These are phyloP conservation scores for Mycteria americana DNA, from an alignment of 2,797 vertebrate genomes.

Conservation along the genomic window DNA sequence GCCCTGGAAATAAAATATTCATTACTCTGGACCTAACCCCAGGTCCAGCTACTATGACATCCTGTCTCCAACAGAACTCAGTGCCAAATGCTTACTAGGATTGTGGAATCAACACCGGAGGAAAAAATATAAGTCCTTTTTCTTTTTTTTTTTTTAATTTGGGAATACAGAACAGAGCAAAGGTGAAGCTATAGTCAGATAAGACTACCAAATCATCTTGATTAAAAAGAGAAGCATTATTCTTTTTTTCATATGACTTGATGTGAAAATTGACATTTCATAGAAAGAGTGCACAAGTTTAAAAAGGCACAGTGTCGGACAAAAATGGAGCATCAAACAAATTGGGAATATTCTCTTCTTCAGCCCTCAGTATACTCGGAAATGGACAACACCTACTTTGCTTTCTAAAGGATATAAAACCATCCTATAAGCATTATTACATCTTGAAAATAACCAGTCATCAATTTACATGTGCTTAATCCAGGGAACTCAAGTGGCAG, in stretches of 20 bases:
- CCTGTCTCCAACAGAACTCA: neutral
- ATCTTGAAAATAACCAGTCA: neutral
- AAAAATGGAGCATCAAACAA: neutral
- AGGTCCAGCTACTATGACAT: neutral
- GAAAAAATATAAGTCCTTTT: neutral
- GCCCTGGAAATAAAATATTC: neutral
- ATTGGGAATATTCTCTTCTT: neutral
- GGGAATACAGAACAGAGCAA: neutral
- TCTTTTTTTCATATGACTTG: neutral
- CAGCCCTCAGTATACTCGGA: neutral
- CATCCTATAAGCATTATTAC: neutral
- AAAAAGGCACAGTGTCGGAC: neutral
- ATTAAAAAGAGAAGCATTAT: neutral
- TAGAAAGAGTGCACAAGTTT: neutral
- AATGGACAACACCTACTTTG: neutral
- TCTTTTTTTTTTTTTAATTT: neutral
- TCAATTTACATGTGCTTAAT: neutral
- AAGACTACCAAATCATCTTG: neutral
- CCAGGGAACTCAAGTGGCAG: neutral
- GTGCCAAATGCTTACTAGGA: neutral
- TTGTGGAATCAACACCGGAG: neutral
- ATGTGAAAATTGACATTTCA: neutral
- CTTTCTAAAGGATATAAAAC: neutral
- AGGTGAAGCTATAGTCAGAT: neutral
- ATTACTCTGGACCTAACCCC: neutral